Percentiles rank a stretch among this genome's conserved stretches.
Evolutionary conservation across 2,888 invertebrate species (phyloP).

Genomic region (Acleris literana): DNA sequence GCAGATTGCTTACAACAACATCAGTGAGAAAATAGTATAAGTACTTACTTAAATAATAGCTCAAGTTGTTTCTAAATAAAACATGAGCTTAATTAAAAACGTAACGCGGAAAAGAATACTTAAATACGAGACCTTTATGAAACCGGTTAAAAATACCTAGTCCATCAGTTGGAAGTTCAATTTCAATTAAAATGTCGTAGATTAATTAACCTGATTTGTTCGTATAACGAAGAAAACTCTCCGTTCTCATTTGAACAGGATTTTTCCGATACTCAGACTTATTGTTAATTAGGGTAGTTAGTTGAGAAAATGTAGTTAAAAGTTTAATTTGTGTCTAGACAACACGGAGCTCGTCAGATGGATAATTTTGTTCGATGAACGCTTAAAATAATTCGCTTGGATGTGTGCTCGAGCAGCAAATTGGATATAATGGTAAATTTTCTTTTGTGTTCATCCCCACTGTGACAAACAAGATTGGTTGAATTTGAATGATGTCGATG

Average conservation of each 20-base stretch:
- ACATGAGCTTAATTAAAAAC: too few species aligned
- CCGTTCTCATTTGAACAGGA: not conserved
- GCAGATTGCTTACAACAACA: too few species aligned
- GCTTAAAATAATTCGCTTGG: constrained; percentile 26
- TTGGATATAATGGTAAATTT: constrained; percentile 21
- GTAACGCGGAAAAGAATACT: too few species aligned
- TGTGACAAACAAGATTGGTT: not conserved
- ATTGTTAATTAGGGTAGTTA: constrained; percentile 19
- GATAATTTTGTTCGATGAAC: constrained; percentile 27
- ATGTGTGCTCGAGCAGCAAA: constrained; percentile 29
- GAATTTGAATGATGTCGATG: not conserved
- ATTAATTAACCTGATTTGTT: not conserved
- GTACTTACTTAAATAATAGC: too few species aligned
- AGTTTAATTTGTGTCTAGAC: constrained; percentile 33
- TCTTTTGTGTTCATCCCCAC: constrained; percentile 14
- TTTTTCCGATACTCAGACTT: constrained; percentile 5
- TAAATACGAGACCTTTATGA: too few species aligned
- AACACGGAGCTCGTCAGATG: constrained; percentile 19
- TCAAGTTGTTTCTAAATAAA: too few species aligned
- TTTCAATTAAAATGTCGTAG: not conserved
- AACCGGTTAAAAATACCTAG: too few species aligned
- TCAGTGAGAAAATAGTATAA: too few species aligned
- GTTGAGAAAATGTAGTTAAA: constrained; percentile 20
- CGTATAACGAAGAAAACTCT: not conserved
- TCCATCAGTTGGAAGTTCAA: not conserved